These are phyloP conservation scores for Pachymerium ferrugineum DNA, from an alignment of 2,888 invertebrate genomes.

Conservation along the genomic window DNA sequence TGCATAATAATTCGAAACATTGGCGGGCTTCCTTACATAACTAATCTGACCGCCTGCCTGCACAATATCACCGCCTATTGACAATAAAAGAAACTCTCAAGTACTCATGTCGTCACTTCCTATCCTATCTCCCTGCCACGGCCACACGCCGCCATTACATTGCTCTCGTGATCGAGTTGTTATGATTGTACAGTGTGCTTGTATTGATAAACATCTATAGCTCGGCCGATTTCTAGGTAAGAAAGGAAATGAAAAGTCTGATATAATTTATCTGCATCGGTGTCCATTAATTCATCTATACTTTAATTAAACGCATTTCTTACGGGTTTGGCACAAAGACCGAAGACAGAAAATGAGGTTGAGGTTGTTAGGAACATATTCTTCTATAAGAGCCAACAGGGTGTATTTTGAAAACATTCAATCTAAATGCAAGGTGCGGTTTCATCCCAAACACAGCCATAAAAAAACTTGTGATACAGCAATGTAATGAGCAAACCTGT, in stretches of 20 bases:
- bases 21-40: too few relatives aligned
- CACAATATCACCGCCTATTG: too few relatives aligned
- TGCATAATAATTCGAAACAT: too few relatives aligned
- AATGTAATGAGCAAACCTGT: too few relatives aligned
- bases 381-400: background rate
- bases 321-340: background rate
- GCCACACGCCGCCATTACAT: background rate
- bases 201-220: background rate
- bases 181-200: background rate
- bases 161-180: background rate
- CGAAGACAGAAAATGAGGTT: background rate
- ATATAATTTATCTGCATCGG: background rate
- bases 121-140: background rate
- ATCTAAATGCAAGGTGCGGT: background rate
- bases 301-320: background rate
- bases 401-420: background rate
- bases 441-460: too few relatives aligned
- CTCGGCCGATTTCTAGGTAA: background rate
- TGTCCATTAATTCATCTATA: background rate
- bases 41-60: too few relatives aligned
- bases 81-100: too few relatives aligned
- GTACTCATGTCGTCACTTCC: background rate
- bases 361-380: background rate
- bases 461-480: too few relatives aligned
- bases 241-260: background rate